phyloP scores from a whole-genome alignment of 2,113 vertebrate genomes.

The Cnemophilus loriae region DNA sequence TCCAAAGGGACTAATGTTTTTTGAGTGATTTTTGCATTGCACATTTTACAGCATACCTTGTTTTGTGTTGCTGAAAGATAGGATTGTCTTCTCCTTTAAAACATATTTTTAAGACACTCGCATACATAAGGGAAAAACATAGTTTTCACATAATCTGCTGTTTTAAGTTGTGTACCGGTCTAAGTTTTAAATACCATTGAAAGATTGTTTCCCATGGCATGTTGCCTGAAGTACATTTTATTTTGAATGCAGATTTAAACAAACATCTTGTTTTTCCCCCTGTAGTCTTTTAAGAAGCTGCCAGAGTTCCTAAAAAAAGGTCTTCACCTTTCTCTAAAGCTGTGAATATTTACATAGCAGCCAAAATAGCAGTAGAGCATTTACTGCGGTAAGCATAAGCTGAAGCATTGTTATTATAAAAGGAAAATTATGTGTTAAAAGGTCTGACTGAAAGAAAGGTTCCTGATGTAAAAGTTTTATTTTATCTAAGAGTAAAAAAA shows the following conservation, averaged over 20 bases:
- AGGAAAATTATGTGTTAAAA: background rate
- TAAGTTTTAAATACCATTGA: background rate
- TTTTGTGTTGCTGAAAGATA: conserved; percentile 19
- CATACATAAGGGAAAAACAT: background rate
- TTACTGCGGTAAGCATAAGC: background rate
- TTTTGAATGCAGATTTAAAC: conserved; percentile 1
- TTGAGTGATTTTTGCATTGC: background rate
- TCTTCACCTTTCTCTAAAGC: background rate
- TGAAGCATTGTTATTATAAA: background rate
- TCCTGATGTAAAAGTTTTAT: background rate
- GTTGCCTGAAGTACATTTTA: background rate
- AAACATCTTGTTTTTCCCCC: background rate
- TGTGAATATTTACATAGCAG: background rate
- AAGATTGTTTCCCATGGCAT: background rate
- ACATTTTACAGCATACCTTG: background rate
- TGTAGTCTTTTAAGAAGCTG: background rate
- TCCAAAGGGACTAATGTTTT: conserved; percentile 10
- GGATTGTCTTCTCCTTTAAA: background rate
- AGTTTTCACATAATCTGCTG: background rate
- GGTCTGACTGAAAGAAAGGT: background rate
- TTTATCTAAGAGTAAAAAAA: background rate
- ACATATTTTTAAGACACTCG: background rate
- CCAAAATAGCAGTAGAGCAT: background rate
- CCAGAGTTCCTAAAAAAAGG: background rate
- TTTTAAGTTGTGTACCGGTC: background rate